Conservation (phyloP, 2,888 invertebrate species). For the Scaptomyza caliginosa region DNA sequence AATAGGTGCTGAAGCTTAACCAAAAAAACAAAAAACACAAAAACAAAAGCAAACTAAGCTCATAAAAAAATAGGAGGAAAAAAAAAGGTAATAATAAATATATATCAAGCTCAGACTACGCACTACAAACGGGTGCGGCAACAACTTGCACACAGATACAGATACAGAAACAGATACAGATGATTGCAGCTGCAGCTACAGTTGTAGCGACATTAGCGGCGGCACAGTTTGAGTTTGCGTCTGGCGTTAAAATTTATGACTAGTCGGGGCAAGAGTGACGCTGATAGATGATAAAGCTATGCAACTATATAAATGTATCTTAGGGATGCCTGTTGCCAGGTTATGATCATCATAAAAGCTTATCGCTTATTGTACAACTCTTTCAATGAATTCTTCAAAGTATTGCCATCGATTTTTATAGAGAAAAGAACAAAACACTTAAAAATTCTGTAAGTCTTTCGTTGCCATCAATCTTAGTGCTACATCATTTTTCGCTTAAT, state of each 20-base stretch:
- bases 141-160: slow-evolving; percentile 28
- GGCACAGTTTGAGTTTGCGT: slow-evolving; percentile 33
- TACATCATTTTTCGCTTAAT: too few species aligned
- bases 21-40: neutral
- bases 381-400: slow-evolving; percentile 10
- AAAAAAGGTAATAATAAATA: too few species aligned
- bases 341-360: slow-evolving; percentile 39
- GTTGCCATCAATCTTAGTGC: too few species aligned
- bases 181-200: slow-evolving; percentile 20
- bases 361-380: slow-evolving; percentile 3
- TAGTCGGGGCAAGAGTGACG: slow-evolving; percentile 56
- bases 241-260: slow-evolving; percentile 59
- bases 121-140: slow-evolving; percentile 48
- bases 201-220: slow-evolving; percentile 18
- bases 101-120: slow-evolving; percentile 19
- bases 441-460: too few species aligned
- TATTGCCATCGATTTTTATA: neutral
- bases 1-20: slow-evolving; percentile 25
- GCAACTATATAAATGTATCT: slow-evolving; percentile 3
- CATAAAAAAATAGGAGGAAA: too few species aligned
- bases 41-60: neutral
- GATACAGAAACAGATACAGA: slow-evolving; percentile 12
- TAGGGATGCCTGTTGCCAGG: slow-evolving; percentile 16
- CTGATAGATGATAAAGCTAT: slow-evolving; percentile 57
- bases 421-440: too few species aligned